Evolutionary conservation across 1,140 invertebrate genomes (phyloP), one percentile per base, ranked within the genome.

Genomic region (Polypedilum pembai): DNA sequence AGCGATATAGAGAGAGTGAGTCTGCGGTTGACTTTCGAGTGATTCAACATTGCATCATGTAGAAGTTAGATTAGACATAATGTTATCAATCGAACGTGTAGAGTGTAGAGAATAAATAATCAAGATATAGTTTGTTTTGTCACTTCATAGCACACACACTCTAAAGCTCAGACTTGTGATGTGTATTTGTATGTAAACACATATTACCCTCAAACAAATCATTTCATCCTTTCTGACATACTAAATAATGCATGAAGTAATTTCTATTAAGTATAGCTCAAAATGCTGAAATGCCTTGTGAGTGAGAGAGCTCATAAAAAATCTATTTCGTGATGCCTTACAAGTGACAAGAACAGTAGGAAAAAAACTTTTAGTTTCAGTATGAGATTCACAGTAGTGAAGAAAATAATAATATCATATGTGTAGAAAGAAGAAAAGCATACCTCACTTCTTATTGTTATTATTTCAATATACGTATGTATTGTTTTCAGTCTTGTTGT

Each of bases 41-140:
- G 12, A 56, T 56, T 56, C n/a, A 56, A 56, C n/a, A n/a, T 56
- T 56, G 45, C 45, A 56, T 56, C 45, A 56, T 56, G 45, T n/a
- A n/a, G 24, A 1, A 33, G 24, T n/a, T 56, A 56, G 12, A 56
- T 56, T 56, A 56, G 45, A 56, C 45, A 56, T 15, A n/a, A n/a
- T 56, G n/a, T 56, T 56, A 56, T 56, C 45, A 56, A 56, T 56
- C 12, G 10, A 56, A 56, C 45, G 45, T 56, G 45, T 15, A 56
- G 15, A 4, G 45, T 56, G 12, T 4, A n/a, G 45, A n/a, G 45
- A n/a, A 56, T 56, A 12, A 56, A 56, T 15, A 56, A 56, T 56
- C 24, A 33, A 33, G 24, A 33, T 33, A 33, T 33, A 33, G 24
- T 33, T 33, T 33, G 24, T 33, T 33, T 33, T 33, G 24, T 33